Base-by-base conservation (phyloP, 1,140 invertebrate species). In the Teleopsis dalmanni region DNA sequence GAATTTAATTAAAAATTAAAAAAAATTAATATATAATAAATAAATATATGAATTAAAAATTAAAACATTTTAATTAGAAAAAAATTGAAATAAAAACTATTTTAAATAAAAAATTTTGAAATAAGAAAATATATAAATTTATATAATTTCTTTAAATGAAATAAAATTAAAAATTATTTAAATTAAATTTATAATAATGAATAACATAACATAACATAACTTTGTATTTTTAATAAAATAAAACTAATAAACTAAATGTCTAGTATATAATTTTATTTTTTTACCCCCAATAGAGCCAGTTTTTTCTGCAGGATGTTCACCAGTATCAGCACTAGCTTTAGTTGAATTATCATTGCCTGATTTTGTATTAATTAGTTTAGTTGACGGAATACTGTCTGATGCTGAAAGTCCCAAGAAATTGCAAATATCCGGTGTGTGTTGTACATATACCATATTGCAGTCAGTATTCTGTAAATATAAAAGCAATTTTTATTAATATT, bases 271-370 rank as follows among this genome's bases (percentile, higher is more conserved):
- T n/a, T n/a, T n/a, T n/a, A n/a, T 29, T 34, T 37, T 62, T 60
- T 67, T 67, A 67, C 64, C 58, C 59, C 61, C 64, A 57, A 67
- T 59, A 41, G 61, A 61, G 45, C 58, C 61, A 47, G 55, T 57
- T 58, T 59, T 57, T 46, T 56, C 53, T 37, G 59, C 58, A 47
- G 56, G 53, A 56, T 57, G 52, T 56, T 53, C 48, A 45, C 48
- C 54, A 6, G 41, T 14, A 14, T 11, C 10, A 19, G 23, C 19
- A 48, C 23, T 37, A n/a, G 42, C 50, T 50, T 54, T 22, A 51
- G 55, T 42, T 35, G 50, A 36, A 14, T 19, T 55, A 52, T 36
- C 31, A 37, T 40, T 48, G 41, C 50, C 41, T 58, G 52, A 35
- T 43, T 44, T 42, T 37, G 52, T 18, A 23, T 51, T 34, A 34